Evolutionary conservation across 2,797 vertebrate genomes (phyloP).

Genomic region (Anisognathus igniventris): DNA sequence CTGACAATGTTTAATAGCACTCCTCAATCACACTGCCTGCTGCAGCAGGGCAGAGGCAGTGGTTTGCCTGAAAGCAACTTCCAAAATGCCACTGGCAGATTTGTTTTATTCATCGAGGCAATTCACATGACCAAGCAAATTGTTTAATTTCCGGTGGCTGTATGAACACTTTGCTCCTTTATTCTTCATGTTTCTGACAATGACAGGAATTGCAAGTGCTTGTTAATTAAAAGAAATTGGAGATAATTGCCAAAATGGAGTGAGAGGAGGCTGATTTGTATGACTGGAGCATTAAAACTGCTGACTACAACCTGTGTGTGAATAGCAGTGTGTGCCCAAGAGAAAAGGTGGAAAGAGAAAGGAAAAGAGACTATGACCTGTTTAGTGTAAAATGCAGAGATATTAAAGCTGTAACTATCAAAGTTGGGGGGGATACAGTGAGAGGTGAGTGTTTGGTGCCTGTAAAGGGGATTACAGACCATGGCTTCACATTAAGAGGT

Average conservation of each 20-base stretch:
- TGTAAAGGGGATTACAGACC: slow-evolving; percentile 11
- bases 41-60: background rate
- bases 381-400: background rate
- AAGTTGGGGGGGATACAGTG: background rate
- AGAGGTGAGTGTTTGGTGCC: background rate
- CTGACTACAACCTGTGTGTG: background rate
- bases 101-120: background rate
- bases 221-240: background rate
- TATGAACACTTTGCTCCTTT: background rate
- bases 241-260: background rate
- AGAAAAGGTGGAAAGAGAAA: background rate
- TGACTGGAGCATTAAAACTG: background rate
- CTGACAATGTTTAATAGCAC: background rate
- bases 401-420: background rate
- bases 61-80: background rate
- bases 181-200: background rate
- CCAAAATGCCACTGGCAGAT: background rate
- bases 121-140: background rate
- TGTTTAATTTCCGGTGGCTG: background rate
- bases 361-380: fast-evolving
- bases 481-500: background rate
- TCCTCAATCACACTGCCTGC: background rate
- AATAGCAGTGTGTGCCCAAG: background rate
- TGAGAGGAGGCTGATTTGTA: background rate
- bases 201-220: background rate